Evolutionary conservation across 2,797 vertebrate species (phyloP), one percentile per base, ranked within the genome.

Genomic region (Scomberomorus guttatus): DNA sequence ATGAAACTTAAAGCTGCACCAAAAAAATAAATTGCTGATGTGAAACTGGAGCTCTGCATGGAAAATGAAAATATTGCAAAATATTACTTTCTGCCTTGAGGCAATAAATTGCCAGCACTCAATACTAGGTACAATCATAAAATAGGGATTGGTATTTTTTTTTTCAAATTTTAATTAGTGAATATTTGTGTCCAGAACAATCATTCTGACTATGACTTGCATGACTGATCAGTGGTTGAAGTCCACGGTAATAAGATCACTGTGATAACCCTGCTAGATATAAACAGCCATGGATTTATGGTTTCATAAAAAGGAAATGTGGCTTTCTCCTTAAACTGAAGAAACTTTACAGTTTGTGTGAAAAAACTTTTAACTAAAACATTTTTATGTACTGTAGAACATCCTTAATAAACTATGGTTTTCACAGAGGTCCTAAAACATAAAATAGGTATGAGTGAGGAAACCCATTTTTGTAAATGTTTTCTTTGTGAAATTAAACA

Each of bases 181-280:
- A 20, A 29, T 58, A 24, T 55, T n/a, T 77, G 46, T 52, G 14
- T 70, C 51, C 6, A 82, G 50, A 78, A 37, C 42, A 58, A 66
- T 44, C 39, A 17, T 8, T 60, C n/a, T 70, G 62, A 87, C 61
- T 62, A 85, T 59, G 61, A 79, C 77, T 34, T 73, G 50, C 27
- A 66, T 79, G 24, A 82, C 37, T 51, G 25, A 58, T 73, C 74
- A 37, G 44, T 27, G 61, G 32, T 64, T 60, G 32, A 25, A 65
- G 29, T 48, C 17, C 18, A 42, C 12, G 29, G 60, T 52, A 71
- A 71, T 55, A 67, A 69, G 66, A 81, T 25, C 8, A 27, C 14
- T 2, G 1, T 25, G 4, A 59, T 66, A 52, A 55, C 27, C 29
- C 25, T 15, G 22, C 14, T 34, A 18, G 27, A 34, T 59, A 44